A percentile compares a stretch with the other conserved stretches of the same genome.
These are phyloP conservation scores for Acleris sparsana DNA, from an alignment of 2,888 invertebrate genomes.

Conservation along the genomic window DNA sequence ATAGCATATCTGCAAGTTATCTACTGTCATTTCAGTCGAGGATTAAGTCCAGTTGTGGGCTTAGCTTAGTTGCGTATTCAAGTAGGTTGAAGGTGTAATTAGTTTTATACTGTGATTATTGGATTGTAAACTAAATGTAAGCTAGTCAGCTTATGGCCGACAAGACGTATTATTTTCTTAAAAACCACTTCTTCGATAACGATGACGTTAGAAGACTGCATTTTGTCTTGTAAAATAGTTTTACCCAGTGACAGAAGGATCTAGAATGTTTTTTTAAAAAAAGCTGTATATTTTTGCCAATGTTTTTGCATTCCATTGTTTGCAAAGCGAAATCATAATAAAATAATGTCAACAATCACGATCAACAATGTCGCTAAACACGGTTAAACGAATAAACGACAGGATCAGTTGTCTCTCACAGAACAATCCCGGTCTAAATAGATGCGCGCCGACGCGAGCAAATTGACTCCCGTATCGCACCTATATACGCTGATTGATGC, in stretches of 20 bases:
- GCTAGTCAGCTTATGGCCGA: no score
- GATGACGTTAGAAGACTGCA: no score
- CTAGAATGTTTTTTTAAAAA: no score
- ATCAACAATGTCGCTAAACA: conserved; percentile 26
- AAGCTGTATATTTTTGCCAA: no score
- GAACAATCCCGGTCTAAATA: conserved; percentile 68
- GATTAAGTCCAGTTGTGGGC: conserved; percentile 11
- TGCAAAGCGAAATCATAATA: not conserved
- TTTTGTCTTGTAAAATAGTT: no score
- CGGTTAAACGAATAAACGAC: conserved; percentile 33
- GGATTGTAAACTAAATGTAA: not conserved
- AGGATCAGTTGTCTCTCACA: conserved; percentile 52
- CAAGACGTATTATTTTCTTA: no score
- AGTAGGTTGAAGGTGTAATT: conserved; percentile 9
- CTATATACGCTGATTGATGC: conserved; percentile 50
- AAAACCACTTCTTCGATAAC: no score
- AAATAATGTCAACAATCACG: conserved; percentile 9
- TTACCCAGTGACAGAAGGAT: no score
- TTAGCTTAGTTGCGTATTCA: conserved; percentile 2
- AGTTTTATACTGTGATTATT: conserved; percentile 2
- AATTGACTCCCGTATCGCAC: conserved; percentile 73
- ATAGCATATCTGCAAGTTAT: conserved; percentile 6
- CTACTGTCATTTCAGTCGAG: conserved; percentile 10
- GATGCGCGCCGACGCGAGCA: conserved; percentile 74
- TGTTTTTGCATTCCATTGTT: not conserved